A percentile compares a stretch with the other conserved stretches of the same genome.
phyloP scores from a whole-genome alignment of 2,113 vertebrate species.

The Vicugna pacos region DNA sequence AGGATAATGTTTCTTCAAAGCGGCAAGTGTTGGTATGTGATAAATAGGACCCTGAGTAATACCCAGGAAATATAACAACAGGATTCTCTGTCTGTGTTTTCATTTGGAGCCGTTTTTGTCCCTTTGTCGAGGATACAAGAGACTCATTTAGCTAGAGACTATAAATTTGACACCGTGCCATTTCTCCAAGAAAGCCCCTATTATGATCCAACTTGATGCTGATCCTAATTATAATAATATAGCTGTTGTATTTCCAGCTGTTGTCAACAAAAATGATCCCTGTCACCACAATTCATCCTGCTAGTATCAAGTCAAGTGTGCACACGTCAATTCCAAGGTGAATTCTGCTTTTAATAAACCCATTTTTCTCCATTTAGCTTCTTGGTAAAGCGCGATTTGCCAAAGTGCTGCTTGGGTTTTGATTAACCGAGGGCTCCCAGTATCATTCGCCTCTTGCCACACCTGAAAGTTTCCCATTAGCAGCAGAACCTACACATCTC shows the following conservation, averaged over 20 bases:
- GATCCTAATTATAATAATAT: conserved; percentile 87
- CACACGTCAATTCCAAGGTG: conserved; percentile 66
- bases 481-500: background rate
- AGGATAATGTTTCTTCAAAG: conserved; percentile 80
- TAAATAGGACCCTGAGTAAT: conserved; percentile 79
- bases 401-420: conserved; percentile 63
- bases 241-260: conserved; percentile 83
- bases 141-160: conserved; percentile 86
- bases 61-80: conserved; percentile 80
- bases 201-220: conserved; percentile 83
- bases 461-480: conserved; percentile 74
- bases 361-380: conserved; percentile 52
- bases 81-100: conserved; percentile 82
- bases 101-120: conserved; percentile 82
- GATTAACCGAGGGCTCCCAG: conserved; percentile 76
- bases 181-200: conserved; percentile 86
- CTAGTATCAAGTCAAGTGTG: conserved; percentile 66
- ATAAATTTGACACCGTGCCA: conserved; percentile 87
- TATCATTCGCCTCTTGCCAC: conserved; percentile 66
- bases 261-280: conserved; percentile 82
- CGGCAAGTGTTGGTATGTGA: conserved; percentile 77
- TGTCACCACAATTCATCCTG: conserved; percentile 66
- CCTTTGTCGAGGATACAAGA: conserved; percentile 86
- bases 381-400: conserved; percentile 67
- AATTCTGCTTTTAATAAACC: conserved; percentile 59